Evolutionary conservation across 2,797 vertebrate species (phyloP).

Genomic region (Apodemus agrarius): DNA sequence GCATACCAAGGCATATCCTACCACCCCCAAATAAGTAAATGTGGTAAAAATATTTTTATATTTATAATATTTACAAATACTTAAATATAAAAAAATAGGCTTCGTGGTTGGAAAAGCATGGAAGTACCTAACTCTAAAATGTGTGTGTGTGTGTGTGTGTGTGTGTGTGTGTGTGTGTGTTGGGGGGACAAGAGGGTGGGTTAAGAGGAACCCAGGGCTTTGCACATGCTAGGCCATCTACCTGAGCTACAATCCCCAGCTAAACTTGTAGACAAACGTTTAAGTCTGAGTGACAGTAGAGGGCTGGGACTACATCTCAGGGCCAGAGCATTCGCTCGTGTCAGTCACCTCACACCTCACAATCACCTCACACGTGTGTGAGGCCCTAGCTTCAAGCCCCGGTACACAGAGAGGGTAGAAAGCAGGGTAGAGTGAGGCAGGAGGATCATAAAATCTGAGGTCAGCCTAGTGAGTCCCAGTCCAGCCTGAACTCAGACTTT

Average conservation of each 20-base stretch:
- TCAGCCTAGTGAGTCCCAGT: neutral
- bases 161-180: neutral
- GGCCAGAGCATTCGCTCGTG: neutral
- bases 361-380: neutral
- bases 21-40: neutral
- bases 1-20: neutral
- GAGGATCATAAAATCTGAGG: neutral
- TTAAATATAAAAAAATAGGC: neutral
- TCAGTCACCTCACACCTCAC: neutral
- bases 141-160: neutral
- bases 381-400: neutral
- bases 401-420: neutral
- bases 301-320: neutral
- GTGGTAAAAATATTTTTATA: neutral
- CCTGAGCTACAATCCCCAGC: neutral
- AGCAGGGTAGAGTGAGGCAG: neutral
- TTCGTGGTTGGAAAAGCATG: neutral
- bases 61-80: neutral
- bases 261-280: neutral
- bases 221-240: neutral
- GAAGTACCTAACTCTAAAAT: neutral
- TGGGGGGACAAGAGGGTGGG: neutral
- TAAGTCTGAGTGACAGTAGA: slow-evolving; percentile 53
- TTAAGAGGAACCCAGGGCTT: neutral
- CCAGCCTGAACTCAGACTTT: neutral